These are phyloP conservation scores for Hydropsyche betteni DNA, from an alignment of 2,888 invertebrate species.

Conservation along the genomic window DNA sequence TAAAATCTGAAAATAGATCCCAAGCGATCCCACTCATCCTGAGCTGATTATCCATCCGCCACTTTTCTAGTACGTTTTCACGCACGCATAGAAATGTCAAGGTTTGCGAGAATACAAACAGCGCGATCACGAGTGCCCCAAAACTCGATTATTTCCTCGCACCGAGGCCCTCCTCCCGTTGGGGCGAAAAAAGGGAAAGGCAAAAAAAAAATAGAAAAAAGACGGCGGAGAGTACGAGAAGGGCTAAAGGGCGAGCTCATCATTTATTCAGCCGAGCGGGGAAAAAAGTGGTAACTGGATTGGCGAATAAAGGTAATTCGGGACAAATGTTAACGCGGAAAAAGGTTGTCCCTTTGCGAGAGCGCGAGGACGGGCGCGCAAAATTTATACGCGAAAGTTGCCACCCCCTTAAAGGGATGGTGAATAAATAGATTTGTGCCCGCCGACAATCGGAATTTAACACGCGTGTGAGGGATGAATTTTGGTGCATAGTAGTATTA, in stretches of 20 bases:
- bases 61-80: neutral
- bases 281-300: conserved; percentile 32
- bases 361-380: conserved; percentile 1
- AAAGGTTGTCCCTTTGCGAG: conserved; percentile 21
- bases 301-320: conserved; percentile 32
- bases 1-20: too few relatives aligned
- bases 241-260: conserved; percentile 27
- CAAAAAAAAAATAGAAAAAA: conserved; percentile 11
- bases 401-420: too few relatives aligned
- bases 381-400: conserved; percentile 12
- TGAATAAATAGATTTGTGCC: too few relatives aligned
- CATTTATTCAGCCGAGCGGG: conserved; percentile 25
- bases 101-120: conserved; percentile 20
- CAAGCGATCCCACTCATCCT: neutral
- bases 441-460: too few relatives aligned
- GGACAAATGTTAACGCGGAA: conserved; percentile 31
- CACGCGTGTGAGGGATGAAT: too few relatives aligned
- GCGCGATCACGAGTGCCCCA: neutral
- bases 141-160: conserved; percentile 26
- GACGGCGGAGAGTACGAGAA: neutral
- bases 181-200: neutral
- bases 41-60: neutral
- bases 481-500: too few relatives aligned
- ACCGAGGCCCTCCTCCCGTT: neutral
- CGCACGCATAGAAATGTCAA: conserved; percentile 1